A percentile compares a stretch with the other conserved stretches of the same genome.
Evolutionary conservation across 2,888 invertebrate genomes (phyloP).

Genomic region (Amiota minor): DNA sequence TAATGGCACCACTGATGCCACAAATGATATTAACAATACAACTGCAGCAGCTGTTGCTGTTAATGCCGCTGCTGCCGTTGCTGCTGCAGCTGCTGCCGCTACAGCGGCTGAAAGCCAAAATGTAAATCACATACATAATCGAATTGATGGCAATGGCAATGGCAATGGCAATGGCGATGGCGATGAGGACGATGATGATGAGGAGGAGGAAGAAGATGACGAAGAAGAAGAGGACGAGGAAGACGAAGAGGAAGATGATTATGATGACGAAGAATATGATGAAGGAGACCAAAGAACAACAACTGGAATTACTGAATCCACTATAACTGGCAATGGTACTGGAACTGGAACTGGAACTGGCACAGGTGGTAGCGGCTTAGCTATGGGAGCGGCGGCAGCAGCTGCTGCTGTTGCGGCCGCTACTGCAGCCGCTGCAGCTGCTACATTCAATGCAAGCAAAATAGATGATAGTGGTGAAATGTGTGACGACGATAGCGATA

Average conservation of each 20-base stretch:
- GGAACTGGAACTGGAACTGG: not conserved
- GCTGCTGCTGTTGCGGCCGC: constrained; percentile 54
- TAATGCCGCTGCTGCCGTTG: not conserved
- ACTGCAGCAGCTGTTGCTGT: not conserved
- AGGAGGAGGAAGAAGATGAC: constrained; percentile 31
- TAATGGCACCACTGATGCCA: not conserved
- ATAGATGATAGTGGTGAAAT: not conserved
- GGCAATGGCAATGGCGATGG: constrained; percentile 51
- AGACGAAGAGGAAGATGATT: constrained; percentile 48
- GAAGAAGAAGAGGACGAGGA: constrained; percentile 53
- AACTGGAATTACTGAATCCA: constrained; percentile 24
- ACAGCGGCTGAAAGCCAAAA: not conserved
- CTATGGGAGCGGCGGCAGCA: constrained; percentile 55
- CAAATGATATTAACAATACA: not conserved
- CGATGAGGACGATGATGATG: constrained; percentile 46
- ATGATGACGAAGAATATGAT: constrained; percentile 36
- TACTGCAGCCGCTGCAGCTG: constrained; percentile 56
- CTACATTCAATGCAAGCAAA: constrained; percentile 50
- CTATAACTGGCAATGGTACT: constrained; percentile 37
- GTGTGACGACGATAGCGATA: constrained; percentile 26
- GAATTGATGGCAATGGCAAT: constrained; percentile 38
- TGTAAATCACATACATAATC: constrained; percentile 30
- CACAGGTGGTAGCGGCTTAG: constrained; percentile 47
- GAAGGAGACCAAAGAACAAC: not conserved
- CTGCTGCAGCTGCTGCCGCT: not conserved